These are phyloP conservation scores for Ormyrus rosae DNA, from an alignment of 2,888 invertebrate genomes.

Conservation along the genomic window DNA sequence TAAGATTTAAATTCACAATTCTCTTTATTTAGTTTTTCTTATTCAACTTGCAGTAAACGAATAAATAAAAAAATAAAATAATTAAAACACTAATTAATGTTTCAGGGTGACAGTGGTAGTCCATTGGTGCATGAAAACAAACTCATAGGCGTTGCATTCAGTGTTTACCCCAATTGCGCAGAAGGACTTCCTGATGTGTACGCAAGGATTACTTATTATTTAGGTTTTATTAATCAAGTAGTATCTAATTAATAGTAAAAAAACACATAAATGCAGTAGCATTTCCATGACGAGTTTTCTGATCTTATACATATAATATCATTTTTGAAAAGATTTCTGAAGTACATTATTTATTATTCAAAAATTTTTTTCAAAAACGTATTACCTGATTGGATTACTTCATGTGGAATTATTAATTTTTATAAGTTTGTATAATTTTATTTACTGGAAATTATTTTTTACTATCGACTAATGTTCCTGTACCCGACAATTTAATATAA, in stretches of 20 bases:
- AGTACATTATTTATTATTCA: background rate
- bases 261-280: background rate
- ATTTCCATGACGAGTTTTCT: constrained; percentile 15
- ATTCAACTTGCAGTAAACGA: too few species aligned
- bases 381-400: constrained; percentile 2
- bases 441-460: background rate
- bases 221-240: constrained; percentile 44
- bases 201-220: constrained; percentile 29
- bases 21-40: too few species aligned
- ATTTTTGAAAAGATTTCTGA: background rate
- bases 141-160: constrained; percentile 51
- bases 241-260: background rate
- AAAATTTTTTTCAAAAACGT: background rate
- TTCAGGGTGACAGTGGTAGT: constrained; percentile 57
- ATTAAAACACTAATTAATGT: background rate
- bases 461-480: background rate
- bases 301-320: background rate
- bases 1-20: too few species aligned
- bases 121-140: constrained; percentile 44
- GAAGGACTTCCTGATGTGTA: constrained; percentile 50
- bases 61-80: too few species aligned
- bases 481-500: background rate
- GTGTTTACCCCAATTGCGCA: constrained; percentile 34
- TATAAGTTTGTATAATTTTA: background rate
- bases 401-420: background rate